Percentiles rank a stretch among this genome's conserved stretches.
Conservation (phyloP, 1,140 invertebrate genomes). For the Dreissena rostriformis region DNA sequence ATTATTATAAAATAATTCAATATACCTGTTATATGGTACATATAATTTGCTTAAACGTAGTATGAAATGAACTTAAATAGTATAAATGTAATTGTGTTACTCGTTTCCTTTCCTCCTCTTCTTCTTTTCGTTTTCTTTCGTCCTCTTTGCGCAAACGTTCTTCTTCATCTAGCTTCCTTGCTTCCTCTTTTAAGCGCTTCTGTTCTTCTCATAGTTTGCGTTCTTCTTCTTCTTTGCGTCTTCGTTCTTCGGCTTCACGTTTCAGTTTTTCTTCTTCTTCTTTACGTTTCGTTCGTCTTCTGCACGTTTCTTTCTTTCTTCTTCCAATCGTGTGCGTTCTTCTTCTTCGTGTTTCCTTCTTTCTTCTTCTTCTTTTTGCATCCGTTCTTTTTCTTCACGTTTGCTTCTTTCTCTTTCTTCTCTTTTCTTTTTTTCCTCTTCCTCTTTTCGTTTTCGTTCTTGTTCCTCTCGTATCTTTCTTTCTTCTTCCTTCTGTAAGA, state of each 20-base stretch:
- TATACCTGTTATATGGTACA: no score
- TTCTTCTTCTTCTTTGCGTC: constrained; percentile 11
- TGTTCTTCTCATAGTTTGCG: neutral
- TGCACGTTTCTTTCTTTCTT: neutral
- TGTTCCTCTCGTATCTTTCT: neutral
- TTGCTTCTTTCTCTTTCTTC: constrained; percentile 9
- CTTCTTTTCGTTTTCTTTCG: neutral
- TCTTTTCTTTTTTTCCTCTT: constrained; percentile 1
- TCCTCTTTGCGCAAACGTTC: neutral
- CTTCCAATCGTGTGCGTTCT: neutral
- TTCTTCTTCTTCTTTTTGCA: constrained; percentile 14
- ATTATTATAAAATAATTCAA: no score
- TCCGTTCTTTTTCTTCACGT: constrained; percentile 12
- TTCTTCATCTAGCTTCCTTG: neutral
- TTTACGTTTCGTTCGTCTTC: no score
- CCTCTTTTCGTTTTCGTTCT: neutral
- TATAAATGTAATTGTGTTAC: no score
- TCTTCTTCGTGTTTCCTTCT: neutral
- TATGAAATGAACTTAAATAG: no score
- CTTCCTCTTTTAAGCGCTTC: neutral
- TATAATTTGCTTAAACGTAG: no score
- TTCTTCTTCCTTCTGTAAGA: neutral
- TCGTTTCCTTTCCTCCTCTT: neutral
- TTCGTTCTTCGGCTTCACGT: neutral
- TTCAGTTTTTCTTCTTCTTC: neutral